phyloP scores from a whole-genome alignment of 2,113 vertebrate species.

The Heloderma charlesbogerti region DNA sequence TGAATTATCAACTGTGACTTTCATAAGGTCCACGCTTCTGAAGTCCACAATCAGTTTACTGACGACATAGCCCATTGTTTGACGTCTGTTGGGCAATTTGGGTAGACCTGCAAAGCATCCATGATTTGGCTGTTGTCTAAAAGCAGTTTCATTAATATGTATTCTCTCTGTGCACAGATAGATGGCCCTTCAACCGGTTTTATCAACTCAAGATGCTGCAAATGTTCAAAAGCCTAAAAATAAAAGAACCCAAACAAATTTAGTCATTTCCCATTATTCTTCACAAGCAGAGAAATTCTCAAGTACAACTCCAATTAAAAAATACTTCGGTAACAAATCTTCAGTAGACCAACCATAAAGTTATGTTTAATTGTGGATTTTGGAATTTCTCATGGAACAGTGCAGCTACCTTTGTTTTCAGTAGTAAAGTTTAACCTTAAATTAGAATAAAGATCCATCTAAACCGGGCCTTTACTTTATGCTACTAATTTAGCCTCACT shows the following conservation, averaged over 20 bases:
- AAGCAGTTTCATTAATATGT: constrained; percentile 87
- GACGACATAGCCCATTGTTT: constrained; percentile 93
- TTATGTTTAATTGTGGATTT: too few species aligned
- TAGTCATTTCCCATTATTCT: background rate
- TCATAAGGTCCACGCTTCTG: fast-evolving
- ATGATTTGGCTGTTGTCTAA: constrained; percentile 92
- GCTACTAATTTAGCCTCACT: background rate
- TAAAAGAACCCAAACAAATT: background rate
- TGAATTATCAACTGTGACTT: background rate
- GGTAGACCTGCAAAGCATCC: constrained; percentile 93
- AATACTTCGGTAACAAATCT: background rate
- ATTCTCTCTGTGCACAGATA: constrained; percentile 86
- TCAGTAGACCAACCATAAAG: too few species aligned
- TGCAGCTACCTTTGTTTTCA: too few species aligned
- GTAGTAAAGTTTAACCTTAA: background rate
- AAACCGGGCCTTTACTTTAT: background rate
- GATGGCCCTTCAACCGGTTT: constrained; percentile 81
- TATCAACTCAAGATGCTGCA: constrained; percentile 92
- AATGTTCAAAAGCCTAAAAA: constrained; percentile 92
- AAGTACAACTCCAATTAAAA: background rate
- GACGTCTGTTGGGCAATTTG: constrained; percentile 94
- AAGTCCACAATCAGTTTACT: constrained; percentile 75
- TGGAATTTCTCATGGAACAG: too few species aligned
- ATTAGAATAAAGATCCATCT: background rate
- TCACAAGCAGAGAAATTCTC: background rate